phyloP scores from a whole-genome alignment of 2,888 invertebrate genomes.

The Xestia sexstrigata region DNA sequence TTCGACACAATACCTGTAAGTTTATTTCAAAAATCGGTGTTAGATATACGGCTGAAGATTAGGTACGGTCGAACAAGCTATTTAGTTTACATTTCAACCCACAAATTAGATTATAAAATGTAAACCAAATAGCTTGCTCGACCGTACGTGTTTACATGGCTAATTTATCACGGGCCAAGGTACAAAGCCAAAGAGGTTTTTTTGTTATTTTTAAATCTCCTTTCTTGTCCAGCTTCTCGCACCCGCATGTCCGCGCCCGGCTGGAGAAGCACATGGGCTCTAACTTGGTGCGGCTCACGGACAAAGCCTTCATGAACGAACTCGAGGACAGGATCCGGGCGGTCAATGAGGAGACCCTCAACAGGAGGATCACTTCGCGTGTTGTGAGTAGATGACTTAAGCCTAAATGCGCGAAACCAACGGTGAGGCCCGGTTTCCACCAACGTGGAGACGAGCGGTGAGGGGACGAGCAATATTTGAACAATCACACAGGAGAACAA shows the following conservation, averaged over 20 bases:
- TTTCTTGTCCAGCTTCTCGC: slow-evolving; percentile 89
- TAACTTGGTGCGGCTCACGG: slow-evolving; percentile 92
- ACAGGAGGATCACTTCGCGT: slow-evolving; percentile 91
- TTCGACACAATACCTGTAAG: background rate
- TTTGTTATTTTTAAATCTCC: background rate
- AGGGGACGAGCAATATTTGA: background rate
- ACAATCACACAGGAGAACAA: background rate
- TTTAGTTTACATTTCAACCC: too few relatives aligned
- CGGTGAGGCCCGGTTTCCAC: background rate
- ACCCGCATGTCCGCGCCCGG: slow-evolving; percentile 91
- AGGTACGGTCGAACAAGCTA: too few relatives aligned
- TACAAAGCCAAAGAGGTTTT: background rate
- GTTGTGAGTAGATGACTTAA: slow-evolving; percentile 86
- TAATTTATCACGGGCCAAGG: background rate
- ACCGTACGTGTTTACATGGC: background rate
- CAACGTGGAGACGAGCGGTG: background rate
- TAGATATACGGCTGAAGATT: background rate
- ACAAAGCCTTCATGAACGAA: slow-evolving; percentile 92
- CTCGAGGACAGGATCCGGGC: slow-evolving; percentile 92
- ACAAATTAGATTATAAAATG: too few relatives aligned
- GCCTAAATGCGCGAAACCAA: background rate
- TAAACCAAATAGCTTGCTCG: too few relatives aligned
- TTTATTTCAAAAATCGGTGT: background rate
- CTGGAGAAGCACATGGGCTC: slow-evolving; percentile 93
- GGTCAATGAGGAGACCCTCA: slow-evolving; percentile 92